A percentile compares a stretch with the other conserved stretches of the same genome.
Evolutionary conservation across 2,113 vertebrate species (phyloP).

Genomic region (Prionailurus bengalensis): DNA sequence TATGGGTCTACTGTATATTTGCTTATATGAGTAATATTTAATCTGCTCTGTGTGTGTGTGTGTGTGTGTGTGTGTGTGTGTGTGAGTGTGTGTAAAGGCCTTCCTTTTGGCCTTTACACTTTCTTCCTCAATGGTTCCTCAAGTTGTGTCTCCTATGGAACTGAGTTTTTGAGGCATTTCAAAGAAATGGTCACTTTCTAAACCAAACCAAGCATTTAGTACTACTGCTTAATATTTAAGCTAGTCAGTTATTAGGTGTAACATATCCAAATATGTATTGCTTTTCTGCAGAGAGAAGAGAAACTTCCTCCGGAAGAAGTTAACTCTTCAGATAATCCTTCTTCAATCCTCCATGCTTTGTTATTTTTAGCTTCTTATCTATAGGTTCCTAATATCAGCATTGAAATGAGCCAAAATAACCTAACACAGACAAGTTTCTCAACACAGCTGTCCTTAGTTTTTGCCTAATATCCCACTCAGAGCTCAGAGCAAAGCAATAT

Average conservation of each 20-base stretch:
- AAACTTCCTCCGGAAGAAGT: neutral
- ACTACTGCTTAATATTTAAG: neutral
- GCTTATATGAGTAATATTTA: neutral
- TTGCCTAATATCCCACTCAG: neutral
- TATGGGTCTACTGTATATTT: neutral
- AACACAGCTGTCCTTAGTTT: neutral
- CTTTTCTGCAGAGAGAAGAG: neutral
- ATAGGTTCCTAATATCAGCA: neutral
- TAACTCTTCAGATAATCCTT: neutral
- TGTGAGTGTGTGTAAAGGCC: neutral
- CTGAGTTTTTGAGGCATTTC: neutral
- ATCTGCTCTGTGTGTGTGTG: neutral
- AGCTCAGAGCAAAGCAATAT: neutral
- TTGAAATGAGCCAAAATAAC: neutral
- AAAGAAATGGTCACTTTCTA: slow-evolving; percentile 14
- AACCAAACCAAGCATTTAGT: neutral
- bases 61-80: neutral
- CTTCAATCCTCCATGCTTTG: neutral
- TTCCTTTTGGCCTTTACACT: neutral
- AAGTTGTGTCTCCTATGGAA: neutral
- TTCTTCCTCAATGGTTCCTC: neutral
- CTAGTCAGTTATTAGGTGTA: neutral
- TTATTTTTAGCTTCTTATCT: neutral
- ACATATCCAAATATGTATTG: neutral
- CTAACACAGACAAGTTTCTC: neutral